phyloP scores from a whole-genome alignment of 2,888 invertebrate species.

The Limenitis camilla region DNA sequence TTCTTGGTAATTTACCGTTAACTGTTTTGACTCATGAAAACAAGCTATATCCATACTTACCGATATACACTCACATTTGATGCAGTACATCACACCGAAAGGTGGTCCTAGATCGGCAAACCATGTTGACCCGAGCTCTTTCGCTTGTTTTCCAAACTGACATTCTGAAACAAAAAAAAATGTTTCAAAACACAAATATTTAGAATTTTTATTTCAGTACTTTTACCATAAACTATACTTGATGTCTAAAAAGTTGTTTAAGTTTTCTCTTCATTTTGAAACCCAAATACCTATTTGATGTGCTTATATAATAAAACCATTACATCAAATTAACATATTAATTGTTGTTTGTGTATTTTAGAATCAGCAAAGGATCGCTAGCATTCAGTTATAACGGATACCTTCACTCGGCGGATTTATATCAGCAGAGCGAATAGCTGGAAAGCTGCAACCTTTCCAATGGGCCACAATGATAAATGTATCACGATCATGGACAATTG shows the following conservation, averaged over 20 bases:
- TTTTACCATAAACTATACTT: too few relatives aligned
- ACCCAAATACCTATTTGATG: too few relatives aligned
- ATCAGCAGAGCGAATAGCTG: slow-evolving; percentile 22
- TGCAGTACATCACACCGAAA: slow-evolving; percentile 95
- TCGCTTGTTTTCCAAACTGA: slow-evolving; percentile 89
- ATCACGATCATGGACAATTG: slow-evolving; percentile 29
- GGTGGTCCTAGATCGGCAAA: slow-evolving; percentile 94
- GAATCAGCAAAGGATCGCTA: slow-evolving; percentile 11
- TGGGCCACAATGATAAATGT: slow-evolving; percentile 30
- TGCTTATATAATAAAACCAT: neutral
- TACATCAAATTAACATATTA: slow-evolving; percentile 1
- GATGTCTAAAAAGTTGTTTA: too few relatives aligned
- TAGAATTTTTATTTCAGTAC: too few relatives aligned
- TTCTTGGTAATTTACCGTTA: too few relatives aligned
- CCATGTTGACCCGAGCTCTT: slow-evolving; percentile 93
- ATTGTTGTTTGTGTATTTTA: neutral
- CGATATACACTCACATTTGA: slow-evolving; percentile 94
- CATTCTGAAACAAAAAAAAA: slow-evolving; percentile 85
- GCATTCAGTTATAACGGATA: slow-evolving; percentile 19
- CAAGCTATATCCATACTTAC: slow-evolving; percentile 80
- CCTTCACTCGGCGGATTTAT: slow-evolving; percentile 22
- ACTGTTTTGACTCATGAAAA: neutral
- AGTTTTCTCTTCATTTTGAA: too few relatives aligned
- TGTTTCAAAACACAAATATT: neutral
- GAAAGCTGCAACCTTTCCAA: slow-evolving; percentile 27